phyloP scores from a whole-genome alignment of 2,113 vertebrate species.

The Antidorcas marsupialis region DNA sequence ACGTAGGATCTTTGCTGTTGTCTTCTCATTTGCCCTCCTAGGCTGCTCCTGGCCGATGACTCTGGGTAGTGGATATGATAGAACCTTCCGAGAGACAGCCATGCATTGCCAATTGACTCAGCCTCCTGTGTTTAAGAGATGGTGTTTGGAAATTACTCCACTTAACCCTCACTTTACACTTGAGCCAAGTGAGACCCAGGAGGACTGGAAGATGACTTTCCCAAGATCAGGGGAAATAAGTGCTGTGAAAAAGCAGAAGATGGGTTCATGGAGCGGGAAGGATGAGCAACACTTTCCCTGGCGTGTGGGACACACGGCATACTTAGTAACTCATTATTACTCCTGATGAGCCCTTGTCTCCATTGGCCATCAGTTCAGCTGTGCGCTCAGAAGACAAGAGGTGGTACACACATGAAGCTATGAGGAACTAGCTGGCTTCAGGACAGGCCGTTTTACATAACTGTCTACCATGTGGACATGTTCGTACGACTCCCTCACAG shows the following conservation, averaged over 20 bases:
- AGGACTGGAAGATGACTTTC: background rate
- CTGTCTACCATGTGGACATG: background rate
- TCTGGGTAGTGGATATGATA: too few relatives aligned
- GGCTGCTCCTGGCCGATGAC: background rate
- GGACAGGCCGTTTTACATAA: background rate
- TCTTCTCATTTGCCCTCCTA: background rate
- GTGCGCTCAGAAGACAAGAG: background rate
- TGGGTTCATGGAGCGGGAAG: background rate
- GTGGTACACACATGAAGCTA: background rate
- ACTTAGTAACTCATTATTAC: background rate
- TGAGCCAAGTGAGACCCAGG: background rate
- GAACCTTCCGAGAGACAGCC: background rate
- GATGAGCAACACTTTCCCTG: background rate
- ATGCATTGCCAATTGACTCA: background rate
- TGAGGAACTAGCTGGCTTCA: background rate
- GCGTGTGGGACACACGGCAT: rapidly evolving
- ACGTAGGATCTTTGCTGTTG: background rate
- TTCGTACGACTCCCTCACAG: background rate
- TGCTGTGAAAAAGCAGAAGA: background rate
- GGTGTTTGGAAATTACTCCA: background rate
- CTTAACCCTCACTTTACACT: background rate
- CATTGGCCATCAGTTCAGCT: background rate
- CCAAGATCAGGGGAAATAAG: background rate
- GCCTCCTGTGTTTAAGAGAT: background rate
- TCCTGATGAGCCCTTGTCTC: background rate